Conservation (phyloP, 1,140 invertebrate species). For the Drosophila sulfurigaster region DNA sequence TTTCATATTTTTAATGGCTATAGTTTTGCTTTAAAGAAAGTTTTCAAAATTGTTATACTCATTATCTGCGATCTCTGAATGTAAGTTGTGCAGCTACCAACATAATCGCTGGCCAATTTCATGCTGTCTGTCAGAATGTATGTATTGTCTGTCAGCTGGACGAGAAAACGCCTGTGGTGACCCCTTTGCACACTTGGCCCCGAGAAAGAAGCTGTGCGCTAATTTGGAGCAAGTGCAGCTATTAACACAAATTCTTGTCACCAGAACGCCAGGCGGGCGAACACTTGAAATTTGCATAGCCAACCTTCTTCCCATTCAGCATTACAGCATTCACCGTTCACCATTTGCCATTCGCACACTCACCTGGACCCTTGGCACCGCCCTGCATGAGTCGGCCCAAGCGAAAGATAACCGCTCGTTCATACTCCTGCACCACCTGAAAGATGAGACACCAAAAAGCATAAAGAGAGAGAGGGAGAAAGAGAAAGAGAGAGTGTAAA, state of each 20-base stretch:
- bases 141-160: neutral
- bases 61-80: too few species aligned
- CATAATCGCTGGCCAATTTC: slow-evolving; percentile 6
- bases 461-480: slow-evolving; percentile 11
- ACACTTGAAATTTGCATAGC: slow-evolving; percentile 78
- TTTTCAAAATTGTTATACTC: too few species aligned
- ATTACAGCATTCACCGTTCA: too few species aligned
- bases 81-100: neutral
- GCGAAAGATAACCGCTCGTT: slow-evolving; percentile 95
- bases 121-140: neutral
- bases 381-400: slow-evolving; percentile 94
- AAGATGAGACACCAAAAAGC: neutral
- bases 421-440: slow-evolving; percentile 96
- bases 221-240: slow-evolving; percentile 84
- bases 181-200: slow-evolving; percentile 11
- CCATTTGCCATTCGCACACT: slow-evolving; percentile 53
- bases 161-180: neutral
- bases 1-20: too few species aligned
- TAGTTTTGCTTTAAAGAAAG: too few species aligned
- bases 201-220: slow-evolving; percentile 42
- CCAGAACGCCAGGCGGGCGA: slow-evolving; percentile 30
- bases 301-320: neutral
- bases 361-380: slow-evolving; percentile 95
- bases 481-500: slow-evolving; percentile 42
- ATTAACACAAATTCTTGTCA: slow-evolving; percentile 81